A percentile compares a stretch with the other conserved stretches of the same genome.
Evolutionary conservation across 1,140 invertebrate species (phyloP).

Genomic region (Lycorma delicatula): DNA sequence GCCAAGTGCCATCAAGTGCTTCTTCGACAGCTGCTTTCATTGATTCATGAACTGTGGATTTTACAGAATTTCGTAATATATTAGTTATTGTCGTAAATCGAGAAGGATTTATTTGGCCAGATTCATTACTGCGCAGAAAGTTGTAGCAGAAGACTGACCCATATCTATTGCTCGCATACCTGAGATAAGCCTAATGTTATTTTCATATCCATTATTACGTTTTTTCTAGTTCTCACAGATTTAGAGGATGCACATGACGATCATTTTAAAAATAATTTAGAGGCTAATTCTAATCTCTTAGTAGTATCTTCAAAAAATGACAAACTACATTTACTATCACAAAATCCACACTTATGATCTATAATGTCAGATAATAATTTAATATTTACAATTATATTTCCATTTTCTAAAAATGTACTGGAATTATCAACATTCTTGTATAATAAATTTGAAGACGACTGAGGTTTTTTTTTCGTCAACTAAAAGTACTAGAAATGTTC

Average conservation of each 20-base stretch:
- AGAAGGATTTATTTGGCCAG: not conserved
- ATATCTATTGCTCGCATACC: not conserved
- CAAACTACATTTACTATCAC: not conserved
- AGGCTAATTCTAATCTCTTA: not conserved
- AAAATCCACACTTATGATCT: not conserved
- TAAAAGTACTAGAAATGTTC: too few relatives aligned
- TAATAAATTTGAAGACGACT: too few relatives aligned
- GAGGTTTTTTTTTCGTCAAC: too few relatives aligned
- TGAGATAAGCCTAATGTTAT: not conserved
- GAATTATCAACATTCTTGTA: too few relatives aligned
- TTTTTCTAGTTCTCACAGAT: not conserved
- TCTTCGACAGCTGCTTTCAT: conserved; percentile 17
- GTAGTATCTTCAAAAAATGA: not conserved
- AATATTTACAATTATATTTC: not conserved
- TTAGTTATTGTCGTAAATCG: not conserved
- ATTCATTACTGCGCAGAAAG: not conserved
- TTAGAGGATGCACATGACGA: not conserved
- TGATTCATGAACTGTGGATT: not conserved
- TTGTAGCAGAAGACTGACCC: not conserved
- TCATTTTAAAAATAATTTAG: not conserved
- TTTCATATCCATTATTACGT: not conserved
- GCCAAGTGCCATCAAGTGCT: conserved; percentile 16
- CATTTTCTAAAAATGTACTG: too few relatives aligned
- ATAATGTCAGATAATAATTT: not conserved
- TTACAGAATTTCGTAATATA: conserved; percentile 1